Evolutionary conservation across 2,113 vertebrate species (phyloP).

Genomic region (Peromyscus polionotus): DNA sequence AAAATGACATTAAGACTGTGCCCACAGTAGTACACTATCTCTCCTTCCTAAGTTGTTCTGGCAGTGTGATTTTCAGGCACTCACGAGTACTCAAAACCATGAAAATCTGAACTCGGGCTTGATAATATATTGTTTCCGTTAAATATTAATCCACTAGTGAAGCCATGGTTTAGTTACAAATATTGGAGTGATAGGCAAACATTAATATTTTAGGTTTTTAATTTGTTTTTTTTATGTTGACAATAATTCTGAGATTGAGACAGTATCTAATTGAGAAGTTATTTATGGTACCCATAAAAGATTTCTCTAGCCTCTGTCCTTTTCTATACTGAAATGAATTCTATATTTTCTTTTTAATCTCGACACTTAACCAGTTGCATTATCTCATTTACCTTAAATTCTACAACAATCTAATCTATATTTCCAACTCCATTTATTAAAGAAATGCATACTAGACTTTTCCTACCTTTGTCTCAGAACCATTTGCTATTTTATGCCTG

Average conservation of each 20-base stretch:
- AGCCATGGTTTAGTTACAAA: constrained; percentile 24
- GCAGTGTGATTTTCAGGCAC: background rate
- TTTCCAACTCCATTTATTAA: background rate
- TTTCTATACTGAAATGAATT: background rate
- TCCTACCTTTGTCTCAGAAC: constrained; percentile 12
- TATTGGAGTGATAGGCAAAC: background rate
- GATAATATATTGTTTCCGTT: background rate
- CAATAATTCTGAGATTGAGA: constrained; percentile 40
- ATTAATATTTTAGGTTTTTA: background rate
- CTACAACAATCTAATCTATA: background rate
- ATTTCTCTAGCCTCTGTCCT: background rate
- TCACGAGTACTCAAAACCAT: background rate
- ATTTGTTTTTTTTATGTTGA: constrained; percentile 39
- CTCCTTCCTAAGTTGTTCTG: background rate
- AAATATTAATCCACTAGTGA: constrained; percentile 18
- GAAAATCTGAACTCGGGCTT: background rate
- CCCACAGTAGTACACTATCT: background rate
- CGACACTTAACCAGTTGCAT: background rate
- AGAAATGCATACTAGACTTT: background rate
- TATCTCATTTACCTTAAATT: constrained; percentile 8
- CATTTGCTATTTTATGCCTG: background rate
- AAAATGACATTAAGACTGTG: background rate
- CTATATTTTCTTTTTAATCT: background rate
- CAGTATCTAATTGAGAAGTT: constrained; percentile 13
- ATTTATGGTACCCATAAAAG: background rate